Conservation (phyloP, 2,797 vertebrate species). For the Typhlichthys eigenmanni region DNA sequence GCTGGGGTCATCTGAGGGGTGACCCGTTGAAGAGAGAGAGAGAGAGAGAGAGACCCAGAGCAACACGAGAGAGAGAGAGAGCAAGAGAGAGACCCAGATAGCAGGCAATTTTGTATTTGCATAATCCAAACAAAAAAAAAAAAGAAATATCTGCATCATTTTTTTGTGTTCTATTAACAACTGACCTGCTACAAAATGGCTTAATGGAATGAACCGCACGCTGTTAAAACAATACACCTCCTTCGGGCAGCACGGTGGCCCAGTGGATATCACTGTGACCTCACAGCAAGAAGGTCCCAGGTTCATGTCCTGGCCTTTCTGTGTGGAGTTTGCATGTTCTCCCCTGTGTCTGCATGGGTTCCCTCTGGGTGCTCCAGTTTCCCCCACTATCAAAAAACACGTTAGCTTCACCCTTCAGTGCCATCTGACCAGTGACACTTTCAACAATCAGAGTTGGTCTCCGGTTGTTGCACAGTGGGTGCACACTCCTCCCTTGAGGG, state of each 20-base stretch:
- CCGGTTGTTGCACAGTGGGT: too few species aligned
- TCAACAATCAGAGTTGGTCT: too few species aligned
- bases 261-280: too few species aligned
- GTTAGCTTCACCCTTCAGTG: too few species aligned
- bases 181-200: not conserved
- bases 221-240: not conserved
- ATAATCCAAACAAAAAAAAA: not conserved
- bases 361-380: too few species aligned
- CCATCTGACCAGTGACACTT: not conserved
- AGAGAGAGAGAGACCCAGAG: conserved; percentile 1
- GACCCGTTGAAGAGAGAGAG: conserved; percentile 30
- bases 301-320: too few species aligned
- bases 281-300: too few species aligned
- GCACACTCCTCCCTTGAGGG: too few species aligned
- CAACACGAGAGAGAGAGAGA: conserved; percentile 10
- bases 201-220: not conserved
- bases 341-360: too few species aligned
- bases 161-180: conserved; percentile 3
- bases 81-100: not conserved
- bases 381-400: too few species aligned
- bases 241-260: too few species aligned
- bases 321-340: too few species aligned
- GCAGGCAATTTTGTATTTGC: not conserved
- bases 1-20: conserved; percentile 31
- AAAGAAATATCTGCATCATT: not conserved